These are phyloP conservation scores for Phodopus roborovskii DNA, from an alignment of 2,113 vertebrate genomes.

Conservation along the genomic window DNA sequence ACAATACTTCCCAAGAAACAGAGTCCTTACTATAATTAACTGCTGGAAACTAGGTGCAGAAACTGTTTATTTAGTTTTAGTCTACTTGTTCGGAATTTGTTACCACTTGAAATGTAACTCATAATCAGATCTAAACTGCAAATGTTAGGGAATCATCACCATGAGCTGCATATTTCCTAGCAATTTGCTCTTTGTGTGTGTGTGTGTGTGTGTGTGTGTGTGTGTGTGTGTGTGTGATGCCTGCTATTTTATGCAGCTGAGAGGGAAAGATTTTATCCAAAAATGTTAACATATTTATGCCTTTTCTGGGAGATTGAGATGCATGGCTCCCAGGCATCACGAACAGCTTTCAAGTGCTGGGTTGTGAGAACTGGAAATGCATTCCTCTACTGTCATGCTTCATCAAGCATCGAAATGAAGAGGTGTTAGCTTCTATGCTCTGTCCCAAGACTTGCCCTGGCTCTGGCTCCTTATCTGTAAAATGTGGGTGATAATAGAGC, in stretches of 20 bases:
- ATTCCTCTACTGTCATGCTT: neutral
- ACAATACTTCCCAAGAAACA: conserved; percentile 75
- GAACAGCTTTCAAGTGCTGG: neutral
- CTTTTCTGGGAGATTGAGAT: neutral
- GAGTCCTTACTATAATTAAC: conserved; percentile 81
- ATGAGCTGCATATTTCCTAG: conserved; percentile 18
- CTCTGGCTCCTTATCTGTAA: neutral
- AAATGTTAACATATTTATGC: conserved; percentile 37
- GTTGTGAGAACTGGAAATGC: neutral
- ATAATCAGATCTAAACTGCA: conserved; percentile 58
- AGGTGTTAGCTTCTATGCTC: neutral
- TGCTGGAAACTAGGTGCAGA: conserved; percentile 55
- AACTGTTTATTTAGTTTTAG: conserved; percentile 75
- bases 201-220: too few species aligned
- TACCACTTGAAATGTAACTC: conserved; percentile 61
- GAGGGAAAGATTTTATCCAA: conserved; percentile 47
- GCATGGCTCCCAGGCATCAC: neutral
- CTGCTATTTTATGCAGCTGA: conserved; percentile 31
- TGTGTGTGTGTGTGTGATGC: neutral
- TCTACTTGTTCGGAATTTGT: conserved; percentile 76
- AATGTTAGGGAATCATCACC: conserved; percentile 39
- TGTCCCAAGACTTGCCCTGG: neutral
- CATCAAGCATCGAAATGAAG: neutral
- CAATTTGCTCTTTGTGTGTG: conserved; percentile 1
- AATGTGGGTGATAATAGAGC: neutral